These are phyloP conservation scores for Suillia variegata DNA, from an alignment of 2,888 invertebrate genomes.

Conservation along the genomic window DNA sequence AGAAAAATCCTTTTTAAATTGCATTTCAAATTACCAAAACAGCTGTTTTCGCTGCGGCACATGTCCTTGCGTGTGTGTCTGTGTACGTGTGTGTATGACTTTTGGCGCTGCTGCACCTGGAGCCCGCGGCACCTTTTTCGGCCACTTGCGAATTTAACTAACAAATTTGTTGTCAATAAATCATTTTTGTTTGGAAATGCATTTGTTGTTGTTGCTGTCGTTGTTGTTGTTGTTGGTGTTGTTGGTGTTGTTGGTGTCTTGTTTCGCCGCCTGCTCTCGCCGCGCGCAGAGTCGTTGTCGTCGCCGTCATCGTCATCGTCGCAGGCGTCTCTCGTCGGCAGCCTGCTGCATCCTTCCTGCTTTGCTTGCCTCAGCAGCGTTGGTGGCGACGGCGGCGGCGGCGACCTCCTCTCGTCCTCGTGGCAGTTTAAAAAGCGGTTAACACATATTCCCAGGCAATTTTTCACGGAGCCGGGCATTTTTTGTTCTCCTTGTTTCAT, in stretches of 20 bases:
- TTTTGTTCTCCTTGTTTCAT: constrained; percentile 35
- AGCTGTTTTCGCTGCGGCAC: background rate
- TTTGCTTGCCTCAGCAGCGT: too few relatives aligned
- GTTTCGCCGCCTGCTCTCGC: background rate
- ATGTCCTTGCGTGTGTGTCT: too few relatives aligned
- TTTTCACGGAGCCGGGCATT: constrained; percentile 47
- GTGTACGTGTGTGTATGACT: too few relatives aligned
- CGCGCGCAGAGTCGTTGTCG: background rate
- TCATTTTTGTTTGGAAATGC: constrained; percentile 20
- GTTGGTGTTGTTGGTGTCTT: constrained; percentile 17
- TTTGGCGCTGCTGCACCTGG: constrained; percentile 14
- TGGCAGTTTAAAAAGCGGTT: constrained; percentile 59
- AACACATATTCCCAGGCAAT: constrained; percentile 59
- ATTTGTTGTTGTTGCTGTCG: constrained; percentile 5
- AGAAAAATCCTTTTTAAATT: background rate
- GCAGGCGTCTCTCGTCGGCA: constrained; percentile 35
- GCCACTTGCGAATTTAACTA: constrained; percentile 20
- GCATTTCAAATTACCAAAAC: background rate
- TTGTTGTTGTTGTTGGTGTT: constrained; percentile 9
- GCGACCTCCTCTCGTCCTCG: constrained; percentile 42
- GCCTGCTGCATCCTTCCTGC: too few relatives aligned
- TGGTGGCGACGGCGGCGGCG: background rate
- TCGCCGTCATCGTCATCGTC: constrained; percentile 39
- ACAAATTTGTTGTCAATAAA: constrained; percentile 31
- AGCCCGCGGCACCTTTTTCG: constrained; percentile 1